Evolutionary conservation across 2,888 invertebrate species (phyloP), one percentile per base, ranked within the genome.

Genomic region (Corbicula japonica): DNA sequence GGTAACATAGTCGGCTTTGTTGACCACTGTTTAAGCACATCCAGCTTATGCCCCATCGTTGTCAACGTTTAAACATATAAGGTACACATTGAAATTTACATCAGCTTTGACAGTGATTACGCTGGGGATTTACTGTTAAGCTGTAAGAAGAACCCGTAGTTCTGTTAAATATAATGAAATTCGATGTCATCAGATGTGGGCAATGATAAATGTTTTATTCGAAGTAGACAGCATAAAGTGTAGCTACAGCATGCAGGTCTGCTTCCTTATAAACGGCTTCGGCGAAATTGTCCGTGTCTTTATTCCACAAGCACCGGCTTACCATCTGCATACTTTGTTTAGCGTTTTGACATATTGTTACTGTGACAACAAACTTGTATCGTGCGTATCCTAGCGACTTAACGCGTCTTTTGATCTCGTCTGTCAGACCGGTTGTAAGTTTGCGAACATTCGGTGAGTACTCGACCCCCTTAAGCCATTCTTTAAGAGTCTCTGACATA

Each of bases 281-380:
- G 2, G 91, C 91, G 71, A 80, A 91, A 75, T 86, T 91, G 80
- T 92, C 92, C 1, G 89, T 89, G 6, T 89, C 89, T 26, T 87
- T 86, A 70, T 90, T 87, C 92, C 92, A 92, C 28, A 92, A 62
- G 56, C 90, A 87, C n/a, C 92, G 72, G 61, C 91, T 90, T 48
- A 86, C 86, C 32, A 87, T 83, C 21, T 87, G 86, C 72, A 92
- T 82, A 21, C 89, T 88, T 71, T 92, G 92, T 65, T 87, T 86
- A n/a, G 76, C 80, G 68, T 91, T 87, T 76, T 92, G 88, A 18
- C 90, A 90, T 54, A 92, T 87, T 15, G 90, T 88, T 2, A 92
- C 92, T 34, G 89, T 84, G 72, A 90, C 89, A n/a, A 92, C 86
- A 30, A 87, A 86, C 65, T 92, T 92, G 83, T 92, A 92, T n/a